Evolutionary conservation across 2,797 vertebrate genomes (phyloP).

Genomic region (Xyrichtys novacula): DNA sequence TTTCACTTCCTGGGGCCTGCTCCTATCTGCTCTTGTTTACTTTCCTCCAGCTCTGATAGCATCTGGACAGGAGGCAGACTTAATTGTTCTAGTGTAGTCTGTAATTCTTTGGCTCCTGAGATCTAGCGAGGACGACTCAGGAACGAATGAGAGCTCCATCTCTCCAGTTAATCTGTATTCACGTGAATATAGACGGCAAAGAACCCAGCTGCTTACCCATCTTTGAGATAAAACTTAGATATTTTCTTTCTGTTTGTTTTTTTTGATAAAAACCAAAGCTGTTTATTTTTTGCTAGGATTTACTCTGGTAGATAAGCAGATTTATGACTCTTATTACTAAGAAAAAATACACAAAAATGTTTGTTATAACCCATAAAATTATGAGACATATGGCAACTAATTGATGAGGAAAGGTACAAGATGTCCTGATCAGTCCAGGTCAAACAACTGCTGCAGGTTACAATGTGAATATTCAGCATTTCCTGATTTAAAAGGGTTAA

Average conservation of each 20-base stretch:
- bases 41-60: slow-evolving; percentile 63
- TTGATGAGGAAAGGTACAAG: no score
- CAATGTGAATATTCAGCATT: no score
- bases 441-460: no score
- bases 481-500: no score
- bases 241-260: slow-evolving; percentile 14
- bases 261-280: not conserved
- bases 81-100: slow-evolving; percentile 69
- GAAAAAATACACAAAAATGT: no score
- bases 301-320: not conserved
- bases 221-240: slow-evolving; percentile 41
- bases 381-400: no score
- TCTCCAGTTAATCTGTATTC: slow-evolving; percentile 66
- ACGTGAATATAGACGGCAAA: slow-evolving; percentile 37
- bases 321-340: not conserved
- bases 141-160: slow-evolving; percentile 49
- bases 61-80: slow-evolving; percentile 73
- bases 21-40: slow-evolving; percentile 76
- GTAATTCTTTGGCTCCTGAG: slow-evolving; percentile 61
- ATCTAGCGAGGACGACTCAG: slow-evolving; percentile 64
- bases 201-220: slow-evolving; percentile 52
- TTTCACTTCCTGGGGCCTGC: slow-evolving; percentile 60
- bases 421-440: no score
- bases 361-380: no score
- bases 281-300: not conserved